phyloP scores from a whole-genome alignment of 2,113 vertebrate genomes.

The Silurus asotus region DNA sequence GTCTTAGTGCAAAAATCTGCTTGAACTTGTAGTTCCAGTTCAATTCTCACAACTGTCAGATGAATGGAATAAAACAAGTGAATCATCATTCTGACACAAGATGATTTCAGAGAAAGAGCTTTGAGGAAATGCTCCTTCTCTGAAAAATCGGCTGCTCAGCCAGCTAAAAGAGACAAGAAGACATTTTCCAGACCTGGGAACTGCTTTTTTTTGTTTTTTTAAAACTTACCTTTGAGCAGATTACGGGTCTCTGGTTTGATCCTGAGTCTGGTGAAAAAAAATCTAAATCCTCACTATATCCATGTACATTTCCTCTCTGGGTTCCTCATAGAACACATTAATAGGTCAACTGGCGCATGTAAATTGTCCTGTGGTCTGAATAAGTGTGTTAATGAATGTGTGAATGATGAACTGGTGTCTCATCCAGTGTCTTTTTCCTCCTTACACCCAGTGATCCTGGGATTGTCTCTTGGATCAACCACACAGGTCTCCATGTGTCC shows the following conservation, averaged over 20 bases:
- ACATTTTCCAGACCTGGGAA: not conserved
- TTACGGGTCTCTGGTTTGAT: not conserved
- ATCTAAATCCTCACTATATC: not conserved
- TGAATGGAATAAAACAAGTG: not conserved
- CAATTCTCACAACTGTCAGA: not conserved
- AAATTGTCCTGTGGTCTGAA: not conserved
- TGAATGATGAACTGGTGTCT: not conserved
- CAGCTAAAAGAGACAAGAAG: not conserved
- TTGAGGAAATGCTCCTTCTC: not conserved
- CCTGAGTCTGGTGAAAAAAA: not conserved
- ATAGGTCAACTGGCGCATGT: not conserved
- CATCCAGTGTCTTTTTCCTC: not conserved
- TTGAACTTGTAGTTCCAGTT: not conserved
- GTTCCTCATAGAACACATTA: not conserved
- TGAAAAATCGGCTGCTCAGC: too few species aligned
- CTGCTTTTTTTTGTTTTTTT: not conserved
- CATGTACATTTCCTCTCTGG: not conserved
- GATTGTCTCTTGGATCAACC: not conserved
- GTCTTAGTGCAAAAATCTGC: not conserved
- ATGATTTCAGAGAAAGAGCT: not conserved
- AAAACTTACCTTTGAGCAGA: not conserved
- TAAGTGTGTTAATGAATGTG: not conserved
- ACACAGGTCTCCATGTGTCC: too few species aligned
- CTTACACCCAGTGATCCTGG: not conserved
- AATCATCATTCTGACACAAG: not conserved